Conservation (phyloP, 2,888 invertebrate genomes). For the Phania funesta region DNA sequence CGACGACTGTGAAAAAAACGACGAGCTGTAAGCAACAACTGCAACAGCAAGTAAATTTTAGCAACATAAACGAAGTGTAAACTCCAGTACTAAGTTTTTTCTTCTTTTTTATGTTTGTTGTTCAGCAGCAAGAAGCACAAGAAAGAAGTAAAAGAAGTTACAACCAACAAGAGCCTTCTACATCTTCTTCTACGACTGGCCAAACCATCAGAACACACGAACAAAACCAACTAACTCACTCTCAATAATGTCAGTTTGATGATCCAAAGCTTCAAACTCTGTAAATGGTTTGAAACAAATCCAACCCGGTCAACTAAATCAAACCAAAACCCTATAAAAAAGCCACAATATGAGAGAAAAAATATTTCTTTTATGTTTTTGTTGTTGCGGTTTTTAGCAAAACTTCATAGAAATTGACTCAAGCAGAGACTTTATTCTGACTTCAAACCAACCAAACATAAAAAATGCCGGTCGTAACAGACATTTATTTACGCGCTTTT, state of each 20-base stretch:
- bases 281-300: constrained; percentile 68
- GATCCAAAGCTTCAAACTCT: constrained; percentile 36
- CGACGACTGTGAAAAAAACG: constrained; percentile 21
- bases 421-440: neutral
- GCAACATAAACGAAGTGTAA: constrained; percentile 42
- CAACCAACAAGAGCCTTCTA: constrained; percentile 26
- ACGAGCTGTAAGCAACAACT: constrained; percentile 8
- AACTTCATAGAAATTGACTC: neutral
- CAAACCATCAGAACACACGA: neutral
- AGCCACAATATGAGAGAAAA: neutral
- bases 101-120: neutral
- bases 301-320: constrained; percentile 72
- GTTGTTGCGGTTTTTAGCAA: neutral
- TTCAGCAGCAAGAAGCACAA: constrained; percentile 12
- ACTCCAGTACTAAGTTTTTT: neutral
- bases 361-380: neutral
- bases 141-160: constrained; percentile 45
- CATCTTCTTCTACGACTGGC: neutral
- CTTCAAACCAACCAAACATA: constrained; percentile 38
- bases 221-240: neutral
- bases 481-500: constrained; percentile 47
- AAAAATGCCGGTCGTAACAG: constrained; percentile 65
- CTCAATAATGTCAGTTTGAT: neutral
- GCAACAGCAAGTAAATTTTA: neutral
- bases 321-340: constrained; percentile 48